A percentile compares a stretch with the other conserved stretches of the same genome.
These are phyloP conservation scores for Bombus affinis DNA, from an alignment of 1,140 invertebrate genomes.

Conservation along the genomic window DNA sequence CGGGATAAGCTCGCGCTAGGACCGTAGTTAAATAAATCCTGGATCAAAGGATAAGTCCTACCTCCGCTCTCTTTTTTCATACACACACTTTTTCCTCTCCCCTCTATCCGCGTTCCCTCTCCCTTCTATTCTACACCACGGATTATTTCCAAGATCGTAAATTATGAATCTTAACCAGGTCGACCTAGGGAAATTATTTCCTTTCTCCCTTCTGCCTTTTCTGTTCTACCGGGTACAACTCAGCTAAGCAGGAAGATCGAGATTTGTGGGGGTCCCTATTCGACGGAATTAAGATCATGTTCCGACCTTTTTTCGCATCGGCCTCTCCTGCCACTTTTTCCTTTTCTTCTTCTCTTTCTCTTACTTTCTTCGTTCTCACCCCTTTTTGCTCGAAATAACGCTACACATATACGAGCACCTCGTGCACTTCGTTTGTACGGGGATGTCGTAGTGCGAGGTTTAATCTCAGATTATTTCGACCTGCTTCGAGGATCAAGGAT, in stretches of 20 bases:
- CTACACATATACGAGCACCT: not conserved
- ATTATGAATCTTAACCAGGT: conserved; percentile 79
- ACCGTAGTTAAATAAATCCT: conserved; percentile 83
- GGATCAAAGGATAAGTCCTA: conserved; percentile 82
- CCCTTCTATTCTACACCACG: conserved; percentile 34
- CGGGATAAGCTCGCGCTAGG: conserved; percentile 81
- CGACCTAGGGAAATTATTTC: conserved; percentile 73
- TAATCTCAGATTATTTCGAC: conserved; percentile 80
- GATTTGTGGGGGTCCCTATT: conserved; percentile 73
- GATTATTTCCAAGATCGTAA: conserved; percentile 79
- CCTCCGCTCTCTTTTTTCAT: conserved; percentile 64
- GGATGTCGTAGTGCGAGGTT: conserved; percentile 71
- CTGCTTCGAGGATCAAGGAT: conserved; percentile 78
- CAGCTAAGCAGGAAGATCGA: conserved; percentile 75
- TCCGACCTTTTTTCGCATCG: conserved; percentile 41
- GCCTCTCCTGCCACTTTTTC: not conserved
- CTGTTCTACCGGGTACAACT: conserved; percentile 54
- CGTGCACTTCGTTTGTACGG: conserved; percentile 26
- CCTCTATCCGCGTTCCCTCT: conserved; percentile 42
- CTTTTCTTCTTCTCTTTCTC: not conserved
- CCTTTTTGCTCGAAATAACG: not conserved
- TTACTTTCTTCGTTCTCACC: conserved; percentile 19
- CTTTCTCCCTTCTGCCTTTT: conserved; percentile 34
- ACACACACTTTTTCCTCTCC: conserved; percentile 57
- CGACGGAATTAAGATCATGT: conserved; percentile 76